A percentile compares a stretch with the other conserved stretches of the same genome.
Conservation (phyloP, 2,888 invertebrate species). For the Brachypalpus laphriformis region DNA sequence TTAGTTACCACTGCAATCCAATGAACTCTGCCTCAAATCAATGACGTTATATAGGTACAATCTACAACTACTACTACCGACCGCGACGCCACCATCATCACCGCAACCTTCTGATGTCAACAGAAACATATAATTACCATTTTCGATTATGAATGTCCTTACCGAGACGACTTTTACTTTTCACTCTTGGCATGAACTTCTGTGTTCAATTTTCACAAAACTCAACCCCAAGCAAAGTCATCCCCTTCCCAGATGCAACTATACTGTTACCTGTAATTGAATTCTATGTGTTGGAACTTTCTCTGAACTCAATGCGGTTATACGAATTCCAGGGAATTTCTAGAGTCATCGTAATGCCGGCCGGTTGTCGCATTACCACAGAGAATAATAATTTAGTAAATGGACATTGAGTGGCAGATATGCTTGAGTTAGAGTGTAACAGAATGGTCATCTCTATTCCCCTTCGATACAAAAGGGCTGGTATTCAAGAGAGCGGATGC, state of each 20-base stretch:
- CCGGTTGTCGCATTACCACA: constrained; percentile 70
- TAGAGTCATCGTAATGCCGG: constrained; percentile 8
- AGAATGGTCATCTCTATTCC: constrained; percentile 48
- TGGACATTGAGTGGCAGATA: constrained; percentile 73
- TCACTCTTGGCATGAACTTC: constrained; percentile 58
- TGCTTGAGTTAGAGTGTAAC: constrained; percentile 34
- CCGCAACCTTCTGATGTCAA: constrained; percentile 4
- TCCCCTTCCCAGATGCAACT: background rate
- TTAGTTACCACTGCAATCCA: constrained; percentile 14
- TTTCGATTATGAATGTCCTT: constrained; percentile 68
- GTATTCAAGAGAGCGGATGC: constrained; percentile 39
- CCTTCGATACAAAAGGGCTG: constrained; percentile 18
- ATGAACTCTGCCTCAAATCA: constrained; percentile 43
- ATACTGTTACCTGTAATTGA: constrained; percentile 71
- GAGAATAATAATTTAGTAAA: constrained; percentile 73
- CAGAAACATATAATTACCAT: constrained; percentile 53
- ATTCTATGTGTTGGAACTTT: constrained; percentile 58
- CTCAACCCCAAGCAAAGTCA: constrained; percentile 12
- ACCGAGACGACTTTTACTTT: constrained; percentile 66
- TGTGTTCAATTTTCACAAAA: constrained; percentile 58
- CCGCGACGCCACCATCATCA: background rate
- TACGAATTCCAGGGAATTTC: constrained; percentile 25
- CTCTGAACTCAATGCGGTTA: constrained; percentile 34
- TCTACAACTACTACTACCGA: background rate
- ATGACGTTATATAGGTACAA: constrained; percentile 43